Evolutionary conservation across 1,140 invertebrate species (phyloP).

Genomic region (Aphis gossypii): DNA sequence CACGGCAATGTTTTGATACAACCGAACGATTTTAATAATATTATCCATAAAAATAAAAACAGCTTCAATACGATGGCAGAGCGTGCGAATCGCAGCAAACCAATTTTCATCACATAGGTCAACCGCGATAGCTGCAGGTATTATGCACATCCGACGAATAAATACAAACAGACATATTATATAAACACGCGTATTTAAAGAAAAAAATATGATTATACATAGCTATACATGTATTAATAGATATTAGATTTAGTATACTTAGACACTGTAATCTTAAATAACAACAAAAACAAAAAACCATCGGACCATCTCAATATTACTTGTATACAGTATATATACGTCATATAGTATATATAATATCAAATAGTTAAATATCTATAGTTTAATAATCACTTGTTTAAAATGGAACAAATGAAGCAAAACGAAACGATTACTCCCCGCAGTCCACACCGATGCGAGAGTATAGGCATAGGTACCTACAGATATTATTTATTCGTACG

Average conservation of each 20-base stretch:
- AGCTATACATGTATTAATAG: not conserved
- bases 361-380: not conserved
- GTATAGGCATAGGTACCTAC: not conserved
- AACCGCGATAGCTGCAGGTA: not conserved
- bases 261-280: not conserved
- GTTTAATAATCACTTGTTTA: conserved; percentile 1
- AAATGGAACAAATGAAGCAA: not conserved
- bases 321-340: too few relatives aligned
- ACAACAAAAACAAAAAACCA: conserved; percentile 10
- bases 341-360: not conserved
- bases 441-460: not conserved
- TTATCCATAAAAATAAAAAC: not conserved
- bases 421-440: not conserved
- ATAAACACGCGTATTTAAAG: not conserved
- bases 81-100: not conserved
- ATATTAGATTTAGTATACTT: not conserved
- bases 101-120: not conserved
- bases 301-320: not conserved
- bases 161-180: not conserved
- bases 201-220: not conserved
- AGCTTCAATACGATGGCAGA: not conserved
- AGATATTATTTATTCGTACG: not conserved
- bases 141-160: not conserved
- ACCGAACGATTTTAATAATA: conserved; percentile 19
- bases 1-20: not conserved